Base-by-base conservation (phyloP, 2,113 vertebrate genomes). In the Toxotes chatareus region DNA sequence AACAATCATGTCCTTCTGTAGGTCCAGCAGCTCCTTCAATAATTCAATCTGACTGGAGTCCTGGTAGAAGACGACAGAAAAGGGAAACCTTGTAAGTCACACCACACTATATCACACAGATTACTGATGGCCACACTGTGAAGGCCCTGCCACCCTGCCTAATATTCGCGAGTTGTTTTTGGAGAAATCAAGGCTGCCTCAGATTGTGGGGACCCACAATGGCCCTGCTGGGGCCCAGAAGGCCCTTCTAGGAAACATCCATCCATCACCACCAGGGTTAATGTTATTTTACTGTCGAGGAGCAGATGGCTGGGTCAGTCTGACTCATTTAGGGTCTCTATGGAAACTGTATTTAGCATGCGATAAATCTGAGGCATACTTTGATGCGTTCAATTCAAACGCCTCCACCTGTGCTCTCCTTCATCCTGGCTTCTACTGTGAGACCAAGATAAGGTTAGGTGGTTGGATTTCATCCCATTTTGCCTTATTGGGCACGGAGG, bases 1-100 rank as follows among this genome's bases (percentile, higher is more conserved):
- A 93, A 99, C 97, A 73, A 99, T 97, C 98, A 99, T 99, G 93
- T 99, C 98, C 94, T 99, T 96, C 89, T 99, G 96, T 62, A 99
- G 96, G 94, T 99, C 98, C 91, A 99, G 94, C 74, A 99, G 95
- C 93, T 99, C 97, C 91, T 99, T 99, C 91, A 99, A 93, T 89
- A 99, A 91, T 91, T 99, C 97, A 93, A 99, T 99, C 93, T 99
- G 98, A 93, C 97, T 98, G 78, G 98, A 98, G 94, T 99, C 98
- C 98, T 99, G 87, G 40, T 71, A 63, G 78, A 67, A 78, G 38
- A 86, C 69, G 46, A 69, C 68, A 86, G 68, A 70, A 62, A 84
- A 84, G 16, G 27, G 55, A 78, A 72, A 74, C 23, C 21, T 46
- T 23, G 42, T 71, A 81, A 92, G 14, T 64, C 69, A 61, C 32